phyloP scores from a whole-genome alignment of 2,888 invertebrate genomes.

The Cataglyphis rosenhaueri region DNA sequence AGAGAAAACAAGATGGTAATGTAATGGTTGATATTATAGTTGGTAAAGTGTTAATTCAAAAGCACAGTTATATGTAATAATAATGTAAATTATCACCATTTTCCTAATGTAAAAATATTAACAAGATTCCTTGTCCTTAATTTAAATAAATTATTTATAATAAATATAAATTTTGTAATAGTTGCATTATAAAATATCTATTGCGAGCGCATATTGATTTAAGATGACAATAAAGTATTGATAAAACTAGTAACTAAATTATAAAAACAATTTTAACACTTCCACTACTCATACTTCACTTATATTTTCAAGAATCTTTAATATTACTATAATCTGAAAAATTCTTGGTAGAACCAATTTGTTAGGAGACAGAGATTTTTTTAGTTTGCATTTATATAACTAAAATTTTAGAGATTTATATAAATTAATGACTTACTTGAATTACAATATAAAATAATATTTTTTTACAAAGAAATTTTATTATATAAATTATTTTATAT shows the following conservation, averaged over 20 bases:
- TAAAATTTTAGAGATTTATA: not conserved
- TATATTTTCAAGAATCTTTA: not conserved
- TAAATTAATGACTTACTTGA: not conserved
- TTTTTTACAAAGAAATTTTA: not conserved
- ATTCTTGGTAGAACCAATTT: not conserved
- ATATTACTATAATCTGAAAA: not conserved
- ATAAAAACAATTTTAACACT: not conserved
- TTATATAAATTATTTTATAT: not conserved
- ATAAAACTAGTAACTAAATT: not conserved
- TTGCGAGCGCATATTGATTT: not conserved
- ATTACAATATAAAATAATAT: not conserved
- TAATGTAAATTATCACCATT: conserved; percentile 1
- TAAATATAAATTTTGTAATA: not conserved
- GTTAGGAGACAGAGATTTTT: not conserved
- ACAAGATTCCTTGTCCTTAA: not conserved
- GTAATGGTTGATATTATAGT: too few relatives aligned
- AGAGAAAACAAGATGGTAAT: not conserved
- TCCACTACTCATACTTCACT: not conserved
- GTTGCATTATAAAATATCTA: not conserved
- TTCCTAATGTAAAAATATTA: not conserved
- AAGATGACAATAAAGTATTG: not conserved
- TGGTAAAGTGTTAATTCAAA: too few relatives aligned
- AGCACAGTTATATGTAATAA: not conserved
- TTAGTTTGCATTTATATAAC: not conserved
- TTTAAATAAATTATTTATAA: conserved; percentile 8